Conservation (phyloP, 2,113 vertebrate genomes). For the Mobula hypostoma region DNA sequence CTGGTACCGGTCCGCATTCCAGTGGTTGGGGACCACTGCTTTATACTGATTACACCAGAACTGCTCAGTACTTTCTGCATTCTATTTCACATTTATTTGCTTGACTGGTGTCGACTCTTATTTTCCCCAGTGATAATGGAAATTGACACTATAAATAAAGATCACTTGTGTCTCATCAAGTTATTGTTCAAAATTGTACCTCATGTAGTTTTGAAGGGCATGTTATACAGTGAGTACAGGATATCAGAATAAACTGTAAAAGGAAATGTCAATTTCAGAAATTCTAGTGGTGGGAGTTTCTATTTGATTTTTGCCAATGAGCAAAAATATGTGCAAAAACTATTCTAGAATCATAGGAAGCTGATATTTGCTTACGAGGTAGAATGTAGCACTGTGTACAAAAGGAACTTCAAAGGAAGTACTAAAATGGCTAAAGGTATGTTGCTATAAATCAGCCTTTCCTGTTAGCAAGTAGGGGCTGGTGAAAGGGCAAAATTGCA, state of each 20-base stretch:
- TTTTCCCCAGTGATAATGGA: background rate
- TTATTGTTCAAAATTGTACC: background rate
- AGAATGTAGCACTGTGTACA: background rate
- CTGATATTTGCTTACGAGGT: background rate
- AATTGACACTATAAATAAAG: background rate
- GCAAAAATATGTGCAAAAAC: background rate
- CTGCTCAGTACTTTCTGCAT: too few species aligned
- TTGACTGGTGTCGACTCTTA: background rate
- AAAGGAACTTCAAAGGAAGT: background rate
- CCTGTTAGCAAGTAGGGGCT: too few species aligned
- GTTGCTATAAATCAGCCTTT: background rate
- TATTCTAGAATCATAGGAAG: background rate
- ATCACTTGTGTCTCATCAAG: background rate
- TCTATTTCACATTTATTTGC: background rate
- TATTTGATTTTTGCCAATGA: background rate
- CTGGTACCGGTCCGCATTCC: too few species aligned
- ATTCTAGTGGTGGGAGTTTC: background rate
- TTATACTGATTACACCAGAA: too few species aligned
- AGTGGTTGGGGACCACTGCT: too few species aligned
- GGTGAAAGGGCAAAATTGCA: too few species aligned
- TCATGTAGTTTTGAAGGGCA: background rate
- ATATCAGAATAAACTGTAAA: too few species aligned
- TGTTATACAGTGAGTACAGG: background rate
- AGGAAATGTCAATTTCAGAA: background rate
- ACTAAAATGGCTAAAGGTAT: background rate